Base-by-base conservation (phyloP, 2,888 invertebrate genomes). In the Formica aserva region DNA sequence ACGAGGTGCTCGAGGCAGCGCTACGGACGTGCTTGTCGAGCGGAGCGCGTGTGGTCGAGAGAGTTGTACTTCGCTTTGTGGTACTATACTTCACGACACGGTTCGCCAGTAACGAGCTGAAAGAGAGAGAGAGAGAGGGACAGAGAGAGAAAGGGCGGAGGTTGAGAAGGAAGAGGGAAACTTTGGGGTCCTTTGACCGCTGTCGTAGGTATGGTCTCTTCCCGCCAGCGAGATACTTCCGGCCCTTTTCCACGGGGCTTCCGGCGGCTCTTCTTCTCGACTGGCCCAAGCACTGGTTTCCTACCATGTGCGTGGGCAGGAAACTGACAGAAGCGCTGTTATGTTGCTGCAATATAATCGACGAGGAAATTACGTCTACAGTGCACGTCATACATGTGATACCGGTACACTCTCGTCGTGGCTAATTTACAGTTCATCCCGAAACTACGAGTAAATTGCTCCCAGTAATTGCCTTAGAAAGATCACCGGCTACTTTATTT, bases 251-350 rank as follows among this genome's bases (percentile, higher is more conserved):
- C 72, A 80, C 60, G 35, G 0, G 4, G 41, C 26, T 72, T 71
- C 72, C 72, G 72, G 71, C 48, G 22, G 45, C 13, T 71, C 48
- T 80, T 71, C 71, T 78, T 60, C 72, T 4, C 55, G 35, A 35
- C 60, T 60, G 72, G 72, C 26, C 60, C 72, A 38, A 71, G 35
- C n/a, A 6, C 6, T 80, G 26, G 35, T 35, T 60, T 71, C 72
- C 48, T 72, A 80, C 18, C 60, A 13, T 35, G 71, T 29, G 29
- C 45, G 45, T 32, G 18, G 41, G n/a, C 78, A 72, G 78, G 78
- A 78, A 78, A 78, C 78, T 69, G 78, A 78, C 78, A 78, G 78
- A 71, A 71, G 78, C 78, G 72, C 26, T 80, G 78, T 80, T 80
- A 80, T 72, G 72, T 71, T 35, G 45, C 35, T 80, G 48, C 26